Conservation (phyloP, 1,140 invertebrate genomes). For the Diorhabda carinulata region DNA sequence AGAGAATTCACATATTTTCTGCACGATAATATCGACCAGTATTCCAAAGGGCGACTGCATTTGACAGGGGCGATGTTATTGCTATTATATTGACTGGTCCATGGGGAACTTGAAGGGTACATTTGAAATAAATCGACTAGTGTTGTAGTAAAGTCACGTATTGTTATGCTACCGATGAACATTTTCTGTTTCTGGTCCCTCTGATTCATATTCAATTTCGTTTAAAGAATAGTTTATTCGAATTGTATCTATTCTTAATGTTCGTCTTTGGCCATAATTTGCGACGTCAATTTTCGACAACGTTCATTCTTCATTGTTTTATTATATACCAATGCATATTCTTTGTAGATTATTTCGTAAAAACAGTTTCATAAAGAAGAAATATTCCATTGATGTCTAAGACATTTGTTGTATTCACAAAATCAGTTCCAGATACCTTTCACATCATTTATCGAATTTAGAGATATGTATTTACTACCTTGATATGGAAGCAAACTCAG, state of each 20-base stretch:
- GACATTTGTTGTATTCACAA: no score
- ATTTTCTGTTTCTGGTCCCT: conserved; percentile 35
- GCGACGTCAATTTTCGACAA: neutral
- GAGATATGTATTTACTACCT: no score
- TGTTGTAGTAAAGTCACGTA: conserved; percentile 39
- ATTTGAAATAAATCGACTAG: conserved; percentile 44
- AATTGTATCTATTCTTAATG: neutral
- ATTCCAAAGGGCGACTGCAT: conserved; percentile 33
- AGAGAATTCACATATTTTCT: no score
- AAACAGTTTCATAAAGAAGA: no score
- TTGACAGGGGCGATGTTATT: conserved; percentile 43
- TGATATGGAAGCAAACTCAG: no score
- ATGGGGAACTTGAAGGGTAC: conserved; percentile 41
- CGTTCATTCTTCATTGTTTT: no score
- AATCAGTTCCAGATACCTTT: no score
- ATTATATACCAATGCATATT: no score
- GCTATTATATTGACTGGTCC: conserved; percentile 48
- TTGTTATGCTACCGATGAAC: conserved; percentile 42
- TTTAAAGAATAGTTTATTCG: conserved; percentile 27
- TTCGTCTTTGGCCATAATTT: neutral
- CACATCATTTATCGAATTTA: no score
- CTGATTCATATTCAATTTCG: conserved; percentile 41
- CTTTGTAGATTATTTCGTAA: no score
- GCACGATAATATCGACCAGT: neutral
- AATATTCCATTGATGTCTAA: no score